Conservation (phyloP, 2,113 vertebrate genomes). For the Calidris pygmaea region DNA sequence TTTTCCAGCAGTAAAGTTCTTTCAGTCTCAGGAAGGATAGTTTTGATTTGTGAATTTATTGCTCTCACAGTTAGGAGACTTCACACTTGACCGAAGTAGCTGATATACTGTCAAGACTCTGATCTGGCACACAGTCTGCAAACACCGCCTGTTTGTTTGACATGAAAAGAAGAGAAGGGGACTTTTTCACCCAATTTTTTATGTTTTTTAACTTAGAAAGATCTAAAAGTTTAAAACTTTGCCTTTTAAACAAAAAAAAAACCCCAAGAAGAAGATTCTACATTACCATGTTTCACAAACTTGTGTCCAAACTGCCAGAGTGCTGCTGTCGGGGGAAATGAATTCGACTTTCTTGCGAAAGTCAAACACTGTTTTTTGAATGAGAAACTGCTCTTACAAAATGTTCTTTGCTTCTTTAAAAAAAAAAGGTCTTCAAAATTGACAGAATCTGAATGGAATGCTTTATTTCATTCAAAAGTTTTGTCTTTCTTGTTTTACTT, state of each 20-base stretch:
- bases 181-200: neutral
- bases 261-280: neutral
- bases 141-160: neutral
- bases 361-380: neutral
- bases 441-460: slow-evolving; percentile 1
- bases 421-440: neutral
- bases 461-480: slow-evolving; percentile 39
- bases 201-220: neutral
- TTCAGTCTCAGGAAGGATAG: slow-evolving; percentile 8
- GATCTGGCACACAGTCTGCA: neutral
- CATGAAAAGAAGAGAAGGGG: neutral
- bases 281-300: neutral
- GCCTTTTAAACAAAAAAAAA: neutral
- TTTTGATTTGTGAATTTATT: slow-evolving; percentile 35
- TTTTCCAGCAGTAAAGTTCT: neutral
- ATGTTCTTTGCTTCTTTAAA: neutral
- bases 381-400: neutral
- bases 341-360: neutral
- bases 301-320: neutral
- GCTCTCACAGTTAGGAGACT: neutral
- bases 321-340: neutral
- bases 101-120: neutral
- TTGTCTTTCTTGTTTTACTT: neutral
- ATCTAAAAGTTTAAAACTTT: neutral
- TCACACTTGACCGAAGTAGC: neutral